Evolutionary conservation across 2,888 invertebrate genomes (phyloP).

Genomic region (Drosophila austrosaltans): DNA sequence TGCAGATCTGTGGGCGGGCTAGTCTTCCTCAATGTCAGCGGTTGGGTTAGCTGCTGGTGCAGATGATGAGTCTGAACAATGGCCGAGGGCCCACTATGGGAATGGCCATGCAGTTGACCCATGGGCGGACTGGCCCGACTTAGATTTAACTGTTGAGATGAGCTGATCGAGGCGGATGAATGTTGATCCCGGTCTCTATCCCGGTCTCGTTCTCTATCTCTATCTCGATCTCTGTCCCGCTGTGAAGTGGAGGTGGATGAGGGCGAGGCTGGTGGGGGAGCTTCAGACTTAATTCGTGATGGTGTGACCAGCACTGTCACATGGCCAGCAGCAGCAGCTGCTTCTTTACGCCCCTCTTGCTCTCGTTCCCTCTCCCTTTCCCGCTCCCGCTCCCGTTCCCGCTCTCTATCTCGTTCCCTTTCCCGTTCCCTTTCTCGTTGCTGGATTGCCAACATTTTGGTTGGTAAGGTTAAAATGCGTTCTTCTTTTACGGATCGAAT

Average conservation of each 20-base stretch:
- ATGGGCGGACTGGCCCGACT: conserved; percentile 62
- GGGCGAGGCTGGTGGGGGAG: conserved; percentile 73
- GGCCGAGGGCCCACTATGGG: conserved; percentile 56
- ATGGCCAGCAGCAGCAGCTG: conserved; percentile 70
- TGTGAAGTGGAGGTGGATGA: conserved; percentile 74
- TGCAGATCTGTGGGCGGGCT: conserved; percentile 78
- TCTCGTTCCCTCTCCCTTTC: conserved; percentile 67
- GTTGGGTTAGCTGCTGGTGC: conserved; percentile 81
- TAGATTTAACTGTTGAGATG: conserved; percentile 61
- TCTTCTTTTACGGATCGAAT: conserved; percentile 83
- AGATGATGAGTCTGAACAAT: conserved; percentile 82
- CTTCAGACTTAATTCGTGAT: conserved; percentile 83
- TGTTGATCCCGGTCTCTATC: conserved; percentile 43
- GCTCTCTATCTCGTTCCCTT: conserved; percentile 68
- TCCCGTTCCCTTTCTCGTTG: conserved; percentile 72
- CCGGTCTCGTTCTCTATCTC: conserved; percentile 39
- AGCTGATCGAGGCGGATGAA: conserved; percentile 65
- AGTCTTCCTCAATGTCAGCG: conserved; percentile 75
- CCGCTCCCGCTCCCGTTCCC: conserved; percentile 67
- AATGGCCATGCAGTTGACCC: conserved; percentile 53
- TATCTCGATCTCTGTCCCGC: conserved; percentile 45
- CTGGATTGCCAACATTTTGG: conserved; percentile 81
- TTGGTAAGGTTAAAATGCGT: conserved; percentile 81
- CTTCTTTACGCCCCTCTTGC: conserved; percentile 43
- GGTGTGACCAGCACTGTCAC: conserved; percentile 85